These are phyloP conservation scores for Apostichopus californicus DNA, from an alignment of 35 echinoderm and acorn worm species.

Conservation along the genomic window DNA sequence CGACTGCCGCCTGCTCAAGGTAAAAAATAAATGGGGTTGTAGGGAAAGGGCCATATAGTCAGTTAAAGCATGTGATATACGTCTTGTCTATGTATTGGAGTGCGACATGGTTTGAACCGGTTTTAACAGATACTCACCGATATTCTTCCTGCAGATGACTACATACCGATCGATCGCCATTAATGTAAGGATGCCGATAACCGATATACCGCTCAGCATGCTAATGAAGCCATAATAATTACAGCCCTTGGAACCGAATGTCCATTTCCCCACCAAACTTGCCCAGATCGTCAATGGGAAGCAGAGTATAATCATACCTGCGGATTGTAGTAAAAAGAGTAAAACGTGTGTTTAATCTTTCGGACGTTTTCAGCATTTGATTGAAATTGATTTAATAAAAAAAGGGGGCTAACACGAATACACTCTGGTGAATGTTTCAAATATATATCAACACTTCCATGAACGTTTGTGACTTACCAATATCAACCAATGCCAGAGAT, in stretches of 20 bases:
- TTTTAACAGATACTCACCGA: conserved; percentile 58
- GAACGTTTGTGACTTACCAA: conserved; percentile 1
- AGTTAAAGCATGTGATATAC: too few relatives aligned
- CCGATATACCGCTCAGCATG: conserved; percentile 74
- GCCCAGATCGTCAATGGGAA: conserved; percentile 71
- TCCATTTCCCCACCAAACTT: conserved; percentile 62
- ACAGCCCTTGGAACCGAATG: conserved; percentile 68
- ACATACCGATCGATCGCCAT: conserved; percentile 73
- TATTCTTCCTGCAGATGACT: conserved; percentile 53
- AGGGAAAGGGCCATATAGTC: too few relatives aligned
- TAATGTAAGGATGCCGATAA: conserved; percentile 73
- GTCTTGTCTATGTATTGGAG: too few relatives aligned
- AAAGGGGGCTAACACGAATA: too few relatives aligned
- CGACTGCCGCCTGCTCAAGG: too few relatives aligned
- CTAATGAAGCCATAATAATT: conserved; percentile 82
- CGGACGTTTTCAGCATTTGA: too few relatives aligned
- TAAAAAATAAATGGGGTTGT: too few relatives aligned
- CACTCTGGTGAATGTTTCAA: neutral
- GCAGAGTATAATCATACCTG: conserved; percentile 62
- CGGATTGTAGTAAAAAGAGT: neutral
- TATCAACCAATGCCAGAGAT: neutral
- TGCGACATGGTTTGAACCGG: neutral
- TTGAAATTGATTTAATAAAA: too few relatives aligned
- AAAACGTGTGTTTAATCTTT: too few relatives aligned
- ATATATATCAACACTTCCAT: neutral